Evolutionary conservation across 1,140 invertebrate genomes (phyloP), one percentile per base, ranked within the genome.

Genomic region (Hycleus phaleratus): DNA sequence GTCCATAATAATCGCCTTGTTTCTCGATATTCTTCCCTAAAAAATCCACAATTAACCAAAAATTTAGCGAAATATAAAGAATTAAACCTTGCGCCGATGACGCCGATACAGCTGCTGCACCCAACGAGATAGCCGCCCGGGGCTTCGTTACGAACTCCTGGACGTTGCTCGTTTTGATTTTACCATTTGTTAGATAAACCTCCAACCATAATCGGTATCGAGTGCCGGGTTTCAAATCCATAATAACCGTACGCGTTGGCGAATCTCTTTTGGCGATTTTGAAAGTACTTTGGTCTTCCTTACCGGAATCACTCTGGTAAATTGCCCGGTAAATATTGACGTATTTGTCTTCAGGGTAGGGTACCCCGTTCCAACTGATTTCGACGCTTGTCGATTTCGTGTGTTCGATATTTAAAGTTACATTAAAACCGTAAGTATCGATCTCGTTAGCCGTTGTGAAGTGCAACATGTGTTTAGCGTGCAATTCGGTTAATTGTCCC

Each of bases 321-420:
- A 91, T 88, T 2, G 89, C 87, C 60, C 90, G 80, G 73, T 88
- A 93, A 61, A 95, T 91, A 64, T 92, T 88, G n/a, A 95, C 88
- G 75, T 87, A 93, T 68, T 93, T 91, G 63, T 93, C 90, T 61
- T 91, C 85, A 0, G 91, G 91, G 67, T 87, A 83, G 3, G 91
- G 90, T 0, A 94, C 84, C 4, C 91, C 91, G 46, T 76, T 83
- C 88, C 90, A 92, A 1, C 80, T 81, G 2, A 94, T 78, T 66
- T 90, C 86, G 1, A 89, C 84, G 11, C 85, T 86, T 38, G 82
- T 84, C 0, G 85, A 79, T 64, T 88, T 89, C 3, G 92, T 81
- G 50, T 83, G 80, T 25, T 83, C 82, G 0, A 88, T 83, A 59
- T 88, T 85, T 0, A 93, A 78, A 26, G 78, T 80, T 3, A 94